phyloP scores from a whole-genome alignment of 2,888 invertebrate genomes.

The Papilio protenor region DNA sequence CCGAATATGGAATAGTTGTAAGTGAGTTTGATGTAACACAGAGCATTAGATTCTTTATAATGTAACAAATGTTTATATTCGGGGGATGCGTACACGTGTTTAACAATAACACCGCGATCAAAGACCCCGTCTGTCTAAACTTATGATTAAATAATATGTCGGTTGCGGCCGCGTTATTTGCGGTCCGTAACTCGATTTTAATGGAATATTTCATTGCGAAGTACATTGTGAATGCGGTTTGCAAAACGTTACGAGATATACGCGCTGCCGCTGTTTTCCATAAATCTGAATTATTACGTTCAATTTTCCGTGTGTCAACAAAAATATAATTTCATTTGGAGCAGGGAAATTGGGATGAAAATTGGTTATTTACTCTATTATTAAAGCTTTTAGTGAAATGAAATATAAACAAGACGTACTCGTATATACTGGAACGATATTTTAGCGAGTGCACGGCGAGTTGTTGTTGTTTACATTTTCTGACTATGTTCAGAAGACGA shows the following conservation, averaged over 20 bases:
- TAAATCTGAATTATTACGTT: slow-evolving; percentile 43
- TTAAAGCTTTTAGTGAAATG: slow-evolving; percentile 43
- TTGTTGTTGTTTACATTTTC: not conserved
- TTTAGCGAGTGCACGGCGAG: not conserved
- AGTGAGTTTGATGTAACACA: slow-evolving; percentile 37
- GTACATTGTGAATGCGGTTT: slow-evolving; percentile 39
- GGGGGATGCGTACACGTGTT: slow-evolving; percentile 32
- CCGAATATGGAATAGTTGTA: slow-evolving; percentile 12
- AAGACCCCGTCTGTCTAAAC: slow-evolving; percentile 63
- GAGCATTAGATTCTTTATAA: slow-evolving; percentile 54
- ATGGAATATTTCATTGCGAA: slow-evolving; percentile 38
- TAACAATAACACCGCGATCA: slow-evolving; percentile 63
- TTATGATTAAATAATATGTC: slow-evolving; percentile 57
- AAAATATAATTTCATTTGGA: slow-evolving; percentile 44
- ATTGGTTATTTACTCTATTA: slow-evolving; percentile 44
- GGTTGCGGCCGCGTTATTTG: slow-evolving; percentile 44
- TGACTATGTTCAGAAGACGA: not conserved
- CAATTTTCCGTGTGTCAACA: slow-evolving; percentile 43
- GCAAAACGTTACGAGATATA: slow-evolving; percentile 35
- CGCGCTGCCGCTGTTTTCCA: slow-evolving; percentile 27
- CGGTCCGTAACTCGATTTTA: slow-evolving; percentile 41
- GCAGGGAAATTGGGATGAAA: slow-evolving; percentile 42
- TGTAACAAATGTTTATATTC: slow-evolving; percentile 37
- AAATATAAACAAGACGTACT: slow-evolving; percentile 39
- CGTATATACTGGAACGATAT: not conserved